Evolutionary conservation across 2,888 invertebrate species (phyloP).

Genomic region (Criorhina ranunculi): DNA sequence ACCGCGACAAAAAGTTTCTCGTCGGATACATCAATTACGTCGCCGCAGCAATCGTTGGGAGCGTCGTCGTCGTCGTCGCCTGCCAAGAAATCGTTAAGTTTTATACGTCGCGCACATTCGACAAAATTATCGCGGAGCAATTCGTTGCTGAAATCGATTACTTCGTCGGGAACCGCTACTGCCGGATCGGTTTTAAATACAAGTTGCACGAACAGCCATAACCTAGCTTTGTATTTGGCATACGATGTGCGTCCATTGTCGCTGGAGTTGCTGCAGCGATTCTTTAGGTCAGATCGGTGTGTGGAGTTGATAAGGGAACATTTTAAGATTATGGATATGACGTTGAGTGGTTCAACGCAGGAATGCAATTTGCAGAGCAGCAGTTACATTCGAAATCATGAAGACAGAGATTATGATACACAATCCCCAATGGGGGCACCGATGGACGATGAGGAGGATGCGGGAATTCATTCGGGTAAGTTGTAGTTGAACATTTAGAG

Average conservation of each 20-base stretch:
- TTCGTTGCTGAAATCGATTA: constrained; percentile 87
- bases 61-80: constrained; percentile 83
- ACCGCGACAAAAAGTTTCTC: constrained; percentile 77
- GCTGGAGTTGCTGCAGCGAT: constrained; percentile 83
- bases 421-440: constrained; percentile 83
- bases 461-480: constrained; percentile 90
- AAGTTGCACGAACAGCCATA: constrained; percentile 59
- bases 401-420: constrained; percentile 79
- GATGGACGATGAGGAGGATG: constrained; percentile 86
- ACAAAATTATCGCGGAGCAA: constrained; percentile 90
- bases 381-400: constrained; percentile 46
- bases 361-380: constrained; percentile 82
- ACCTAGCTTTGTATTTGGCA: constrained; percentile 79
- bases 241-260: constrained; percentile 83
- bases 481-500: constrained; percentile 37
- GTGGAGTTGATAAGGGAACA: constrained; percentile 83
- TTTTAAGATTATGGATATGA: constrained; percentile 82
- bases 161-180: constrained; percentile 80
- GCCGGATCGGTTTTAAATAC: constrained; percentile 45
- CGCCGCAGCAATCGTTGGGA: constrained; percentile 82
- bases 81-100: constrained; percentile 87
- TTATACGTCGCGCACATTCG: constrained; percentile 90
- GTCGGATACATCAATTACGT: constrained; percentile 77
- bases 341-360: constrained; percentile 82
- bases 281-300: constrained; percentile 83